Conservation (phyloP, 2,113 vertebrate species). For the Epinephelus fuscoguttatus region DNA sequence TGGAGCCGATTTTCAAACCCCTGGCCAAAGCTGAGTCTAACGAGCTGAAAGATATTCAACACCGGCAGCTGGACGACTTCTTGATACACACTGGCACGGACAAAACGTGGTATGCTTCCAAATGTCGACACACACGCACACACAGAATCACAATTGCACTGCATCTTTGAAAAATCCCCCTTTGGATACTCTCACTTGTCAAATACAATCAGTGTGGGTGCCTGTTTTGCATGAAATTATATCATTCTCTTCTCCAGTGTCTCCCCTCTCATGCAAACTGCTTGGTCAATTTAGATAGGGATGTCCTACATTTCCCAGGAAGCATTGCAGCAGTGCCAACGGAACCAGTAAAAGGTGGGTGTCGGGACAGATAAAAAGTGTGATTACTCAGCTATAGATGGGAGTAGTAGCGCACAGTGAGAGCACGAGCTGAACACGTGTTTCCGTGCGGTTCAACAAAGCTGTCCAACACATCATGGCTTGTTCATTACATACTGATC, state of each 20-base stretch:
- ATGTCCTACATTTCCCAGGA: slow-evolving; percentile 25
- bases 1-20: slow-evolving; percentile 36
- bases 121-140: not conserved
- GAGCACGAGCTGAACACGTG: slow-evolving; percentile 8
- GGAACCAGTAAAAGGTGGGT: not conserved
- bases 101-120: slow-evolving; percentile 33
- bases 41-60: slow-evolving; percentile 50
- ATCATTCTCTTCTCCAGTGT: not conserved
- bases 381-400: slow-evolving; percentile 38
- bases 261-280: not conserved
- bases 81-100: not conserved
- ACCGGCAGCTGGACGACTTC: slow-evolving; percentile 42
- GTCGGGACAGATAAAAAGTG: slow-evolving; percentile 9
- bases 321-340: not conserved
- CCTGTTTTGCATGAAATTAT: not conserved
- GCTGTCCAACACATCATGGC: slow-evolving; percentile 19
- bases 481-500: slow-evolving; percentile 26
- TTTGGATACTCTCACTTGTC: slow-evolving; percentile 16
- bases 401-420: not conserved
- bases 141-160: not conserved
- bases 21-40: slow-evolving; percentile 49
- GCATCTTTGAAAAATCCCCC: not conserved
- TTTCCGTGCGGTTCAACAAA: slow-evolving; percentile 4
- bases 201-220: not conserved
- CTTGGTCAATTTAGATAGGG: not conserved